phyloP scores from a whole-genome alignment of 2,113 vertebrate species.

The Fulica atra region DNA sequence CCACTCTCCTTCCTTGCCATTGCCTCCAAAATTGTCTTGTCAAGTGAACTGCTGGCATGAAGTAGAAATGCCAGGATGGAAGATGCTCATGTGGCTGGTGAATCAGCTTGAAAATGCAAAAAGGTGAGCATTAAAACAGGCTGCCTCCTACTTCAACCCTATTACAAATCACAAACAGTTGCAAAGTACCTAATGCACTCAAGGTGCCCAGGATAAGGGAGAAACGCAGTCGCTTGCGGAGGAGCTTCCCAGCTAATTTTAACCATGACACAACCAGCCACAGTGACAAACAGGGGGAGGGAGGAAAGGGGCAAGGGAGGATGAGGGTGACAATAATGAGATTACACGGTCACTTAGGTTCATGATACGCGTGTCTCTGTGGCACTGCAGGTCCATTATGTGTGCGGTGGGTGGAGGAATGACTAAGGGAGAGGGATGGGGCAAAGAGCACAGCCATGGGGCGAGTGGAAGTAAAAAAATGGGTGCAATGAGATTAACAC shows the following conservation, averaged over 20 bases:
- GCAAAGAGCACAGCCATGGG: background rate
- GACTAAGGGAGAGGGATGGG: background rate
- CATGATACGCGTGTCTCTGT: background rate
- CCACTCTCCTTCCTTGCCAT: background rate
- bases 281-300: background rate
- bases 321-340: conserved; percentile 45
- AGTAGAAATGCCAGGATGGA: background rate
- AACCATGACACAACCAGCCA: background rate
- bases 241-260: conserved; percentile 34
- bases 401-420: background rate
- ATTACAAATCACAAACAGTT: background rate
- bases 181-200: background rate
- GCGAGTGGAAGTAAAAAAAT: background rate
- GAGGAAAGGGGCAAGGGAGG: conserved; percentile 9
- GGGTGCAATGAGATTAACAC: background rate
- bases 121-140: background rate
- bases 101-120: background rate
- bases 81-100: background rate
- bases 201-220: background rate
- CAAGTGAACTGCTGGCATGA: background rate
- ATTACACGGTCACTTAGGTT: conserved; percentile 58
- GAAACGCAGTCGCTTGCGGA: background rate
- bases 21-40: background rate
- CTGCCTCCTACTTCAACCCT: background rate
- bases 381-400: background rate